phyloP scores from a whole-genome alignment of 2,113 vertebrate genomes.

The Otus sunia region DNA sequence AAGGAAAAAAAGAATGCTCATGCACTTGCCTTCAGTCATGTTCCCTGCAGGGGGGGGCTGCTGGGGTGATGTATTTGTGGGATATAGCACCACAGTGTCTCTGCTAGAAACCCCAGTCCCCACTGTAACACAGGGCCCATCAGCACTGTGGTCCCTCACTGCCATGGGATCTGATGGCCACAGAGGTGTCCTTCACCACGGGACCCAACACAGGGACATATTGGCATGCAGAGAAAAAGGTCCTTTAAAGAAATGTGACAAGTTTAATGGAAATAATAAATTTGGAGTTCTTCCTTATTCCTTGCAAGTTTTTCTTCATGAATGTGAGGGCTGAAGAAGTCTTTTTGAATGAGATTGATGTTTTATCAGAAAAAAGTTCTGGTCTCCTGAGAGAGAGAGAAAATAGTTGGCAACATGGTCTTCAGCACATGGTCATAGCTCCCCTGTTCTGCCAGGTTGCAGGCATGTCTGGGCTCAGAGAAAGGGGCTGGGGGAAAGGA shows the following conservation, averaged over 20 bases:
- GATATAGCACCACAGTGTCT: neutral
- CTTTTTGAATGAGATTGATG: neutral
- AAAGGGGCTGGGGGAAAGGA: neutral
- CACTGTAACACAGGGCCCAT: neutral
- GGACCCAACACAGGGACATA: fast-evolving
- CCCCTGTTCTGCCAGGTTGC: neutral
- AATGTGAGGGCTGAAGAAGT: neutral
- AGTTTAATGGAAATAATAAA: neutral
- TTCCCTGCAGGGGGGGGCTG: neutral
- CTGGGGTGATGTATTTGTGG: neutral
- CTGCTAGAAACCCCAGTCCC: neutral
- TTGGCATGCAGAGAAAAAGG: neutral
- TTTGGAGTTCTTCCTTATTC: neutral
- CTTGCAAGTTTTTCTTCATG: neutral
- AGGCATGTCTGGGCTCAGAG: neutral
- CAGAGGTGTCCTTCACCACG: neutral
- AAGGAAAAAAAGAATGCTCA: neutral
- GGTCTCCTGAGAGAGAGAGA: neutral
- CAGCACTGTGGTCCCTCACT: neutral
- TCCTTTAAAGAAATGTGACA: neutral
- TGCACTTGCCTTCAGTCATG: fast-evolving
- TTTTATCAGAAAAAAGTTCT: neutral
- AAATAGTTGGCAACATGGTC: neutral
- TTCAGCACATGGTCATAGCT: neutral
- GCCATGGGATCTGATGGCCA: fast-evolving